Percentiles rank a stretch among this genome's conserved stretches.
Evolutionary conservation across 2,113 vertebrate species (phyloP).

Genomic region (Dolichallabes microphthalmus): DNA sequence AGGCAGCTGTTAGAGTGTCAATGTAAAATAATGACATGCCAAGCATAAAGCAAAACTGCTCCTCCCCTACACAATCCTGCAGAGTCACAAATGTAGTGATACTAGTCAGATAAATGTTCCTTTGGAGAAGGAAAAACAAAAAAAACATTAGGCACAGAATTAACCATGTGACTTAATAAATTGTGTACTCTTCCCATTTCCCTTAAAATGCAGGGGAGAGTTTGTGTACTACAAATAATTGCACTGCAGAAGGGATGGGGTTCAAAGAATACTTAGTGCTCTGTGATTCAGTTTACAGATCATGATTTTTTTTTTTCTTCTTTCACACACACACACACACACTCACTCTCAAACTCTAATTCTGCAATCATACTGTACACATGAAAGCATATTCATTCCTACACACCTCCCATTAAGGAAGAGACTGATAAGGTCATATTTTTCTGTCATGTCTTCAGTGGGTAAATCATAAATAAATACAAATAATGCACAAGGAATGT

Average conservation of each 20-base stretch:
- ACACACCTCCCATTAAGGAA: conserved; percentile 77
- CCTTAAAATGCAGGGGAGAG: conserved; percentile 72
- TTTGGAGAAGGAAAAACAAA: conserved; percentile 67
- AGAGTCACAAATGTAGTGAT: conserved; percentile 83
- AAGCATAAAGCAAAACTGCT: conserved; percentile 88
- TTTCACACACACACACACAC: conserved; percentile 75
- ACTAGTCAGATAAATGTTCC: conserved; percentile 80
- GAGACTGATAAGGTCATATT: conserved; percentile 68
- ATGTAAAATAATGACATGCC: conserved; percentile 91
- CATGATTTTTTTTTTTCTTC: conserved; percentile 59
- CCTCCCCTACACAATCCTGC: conserved; percentile 78
- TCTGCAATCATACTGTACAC: conserved; percentile 83
- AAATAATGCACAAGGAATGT: conserved; percentile 93
- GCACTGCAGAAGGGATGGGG: conserved; percentile 63
- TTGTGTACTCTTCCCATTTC: conserved; percentile 70
- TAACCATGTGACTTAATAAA: conserved; percentile 79
- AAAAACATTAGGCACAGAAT: conserved; percentile 74
- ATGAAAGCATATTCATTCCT: conserved; percentile 80
- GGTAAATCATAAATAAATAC: conserved; percentile 99
- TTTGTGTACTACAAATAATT: conserved; percentile 71
- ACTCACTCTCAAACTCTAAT: conserved; percentile 75
- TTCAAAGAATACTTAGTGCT: conserved; percentile 83
- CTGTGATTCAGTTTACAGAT: conserved; percentile 78
- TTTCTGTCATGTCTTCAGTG: conserved; percentile 75
- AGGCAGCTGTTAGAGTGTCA: conserved; percentile 82